Percentiles rank a stretch among this genome's conserved stretches.
Evolutionary conservation across 92 coral and sea anemone genomes (phyloP).

Genomic region (Palythoa grandiflora): DNA sequence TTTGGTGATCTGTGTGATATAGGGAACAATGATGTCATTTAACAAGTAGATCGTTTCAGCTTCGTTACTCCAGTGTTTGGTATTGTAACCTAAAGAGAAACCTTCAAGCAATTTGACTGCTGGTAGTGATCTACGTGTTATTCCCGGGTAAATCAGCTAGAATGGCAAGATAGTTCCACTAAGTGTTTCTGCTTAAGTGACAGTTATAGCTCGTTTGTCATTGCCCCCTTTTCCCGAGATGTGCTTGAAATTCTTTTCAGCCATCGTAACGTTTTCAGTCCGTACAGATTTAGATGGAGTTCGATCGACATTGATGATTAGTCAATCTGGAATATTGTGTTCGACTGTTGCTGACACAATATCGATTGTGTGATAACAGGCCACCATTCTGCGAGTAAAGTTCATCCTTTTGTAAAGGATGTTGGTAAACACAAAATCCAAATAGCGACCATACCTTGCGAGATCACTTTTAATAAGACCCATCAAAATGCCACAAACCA

Average conservation of each 20-base stretch:
- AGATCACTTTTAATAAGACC: neutral
- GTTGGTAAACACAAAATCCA: slow-evolving; percentile 59
- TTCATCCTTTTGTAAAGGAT: slow-evolving; percentile 66
- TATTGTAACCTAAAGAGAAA: too few relatives aligned
- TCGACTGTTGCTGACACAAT: slow-evolving; percentile 51
- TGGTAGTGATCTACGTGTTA: too few relatives aligned
- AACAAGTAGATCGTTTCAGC: too few relatives aligned
- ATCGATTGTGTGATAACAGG: slow-evolving; percentile 59
- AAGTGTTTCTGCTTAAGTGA: slow-evolving; percentile 41
- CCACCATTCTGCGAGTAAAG: slow-evolving; percentile 63
- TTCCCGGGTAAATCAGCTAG: slow-evolving; percentile 15
- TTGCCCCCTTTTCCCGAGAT: slow-evolving; percentile 36
- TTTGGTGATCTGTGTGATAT: too few relatives aligned
- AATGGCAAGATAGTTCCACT: slow-evolving; percentile 35
- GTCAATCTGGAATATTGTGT: slow-evolving; percentile 55
- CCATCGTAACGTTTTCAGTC: slow-evolving; percentile 50
- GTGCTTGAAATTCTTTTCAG: neutral
- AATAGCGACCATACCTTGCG: slow-evolving; percentile 21
- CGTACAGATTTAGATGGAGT: slow-evolving; percentile 61
- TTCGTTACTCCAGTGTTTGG: neutral
- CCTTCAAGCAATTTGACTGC: too few relatives aligned
- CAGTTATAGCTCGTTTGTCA: slow-evolving; percentile 48
- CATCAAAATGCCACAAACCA: slow-evolving; percentile 44
- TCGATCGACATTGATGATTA: slow-evolving; percentile 61
- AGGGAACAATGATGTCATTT: too few relatives aligned